These are phyloP conservation scores for Pterocles orientalis DNA, from an alignment of 2,113 vertebrate species.

Conservation along the genomic window DNA sequence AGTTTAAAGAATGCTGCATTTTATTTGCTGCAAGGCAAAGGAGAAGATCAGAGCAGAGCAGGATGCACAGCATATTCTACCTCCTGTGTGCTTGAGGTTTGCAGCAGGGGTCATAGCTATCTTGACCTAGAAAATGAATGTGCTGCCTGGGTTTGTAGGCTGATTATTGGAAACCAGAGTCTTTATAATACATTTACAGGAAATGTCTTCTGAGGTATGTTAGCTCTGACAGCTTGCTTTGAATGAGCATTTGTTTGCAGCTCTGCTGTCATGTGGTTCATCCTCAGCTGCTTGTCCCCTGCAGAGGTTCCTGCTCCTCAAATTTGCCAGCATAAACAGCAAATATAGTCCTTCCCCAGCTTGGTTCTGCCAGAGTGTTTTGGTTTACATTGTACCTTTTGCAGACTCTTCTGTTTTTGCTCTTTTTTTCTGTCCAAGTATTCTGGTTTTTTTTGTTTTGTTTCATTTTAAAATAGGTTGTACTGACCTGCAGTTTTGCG, in stretches of 20 bases:
- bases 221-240: background rate
- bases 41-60: background rate
- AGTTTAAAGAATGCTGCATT: background rate
- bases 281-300: background rate
- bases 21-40: background rate
- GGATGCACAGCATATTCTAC: background rate
- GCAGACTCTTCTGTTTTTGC: background rate
- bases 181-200: constrained; percentile 9
- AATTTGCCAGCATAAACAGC: background rate
- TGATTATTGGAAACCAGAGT: background rate
- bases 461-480: background rate
- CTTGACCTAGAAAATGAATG: background rate
- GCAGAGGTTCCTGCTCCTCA: background rate
- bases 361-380: background rate
- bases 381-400: background rate
- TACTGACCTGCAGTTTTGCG: background rate
- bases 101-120: background rate
- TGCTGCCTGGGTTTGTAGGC: background rate
- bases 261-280: background rate
- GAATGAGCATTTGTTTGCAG: background rate
- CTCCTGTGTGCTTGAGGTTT: background rate
- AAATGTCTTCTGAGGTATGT: background rate
- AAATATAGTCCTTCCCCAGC: background rate
- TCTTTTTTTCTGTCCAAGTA: background rate
- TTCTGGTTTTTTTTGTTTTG: background rate